These are phyloP conservation scores for Agonopterix subpropinquella DNA, from an alignment of 2,888 invertebrate genomes.

Conservation along the genomic window DNA sequence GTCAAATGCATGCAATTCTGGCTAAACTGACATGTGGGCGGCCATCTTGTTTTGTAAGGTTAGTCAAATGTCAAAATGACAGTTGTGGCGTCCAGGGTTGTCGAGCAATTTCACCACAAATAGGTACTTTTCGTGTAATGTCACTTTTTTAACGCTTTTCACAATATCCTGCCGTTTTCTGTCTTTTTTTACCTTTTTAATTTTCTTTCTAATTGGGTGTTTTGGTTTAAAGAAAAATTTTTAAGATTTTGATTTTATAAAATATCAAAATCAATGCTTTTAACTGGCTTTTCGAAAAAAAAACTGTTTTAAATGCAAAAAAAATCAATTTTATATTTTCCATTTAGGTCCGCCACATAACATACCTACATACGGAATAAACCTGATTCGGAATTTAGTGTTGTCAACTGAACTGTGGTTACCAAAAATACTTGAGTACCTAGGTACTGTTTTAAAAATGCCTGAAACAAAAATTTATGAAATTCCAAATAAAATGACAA, in stretches of 20 bases:
- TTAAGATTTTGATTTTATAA: not conserved
- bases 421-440: no score
- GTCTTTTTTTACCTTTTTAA: constrained; percentile 10
- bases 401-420: no score
- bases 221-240: not conserved
- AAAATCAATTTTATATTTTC: no score
- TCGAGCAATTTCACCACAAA: not conserved
- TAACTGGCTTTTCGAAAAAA: not conserved
- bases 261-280: not conserved
- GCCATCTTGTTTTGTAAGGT: constrained; percentile 65
- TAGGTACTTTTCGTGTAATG: constrained; percentile 19
- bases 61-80: constrained; percentile 52
- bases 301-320: not conserved
- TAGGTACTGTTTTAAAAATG: no score
- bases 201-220: not conserved
- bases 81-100: constrained; percentile 23
- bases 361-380: no score
- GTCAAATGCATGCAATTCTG: constrained; percentile 65
- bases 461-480: no score
- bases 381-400: no score
- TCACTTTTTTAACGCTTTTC: constrained; percentile 9
- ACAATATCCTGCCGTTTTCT: constrained; percentile 4
- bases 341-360: no score
- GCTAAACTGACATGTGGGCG: constrained; percentile 48
- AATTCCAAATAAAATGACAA: no score